Evolutionary conservation across 2,888 invertebrate species (phyloP), one percentile per base, ranked within the genome.

Genomic region (Drosophila fulvimacula): DNA sequence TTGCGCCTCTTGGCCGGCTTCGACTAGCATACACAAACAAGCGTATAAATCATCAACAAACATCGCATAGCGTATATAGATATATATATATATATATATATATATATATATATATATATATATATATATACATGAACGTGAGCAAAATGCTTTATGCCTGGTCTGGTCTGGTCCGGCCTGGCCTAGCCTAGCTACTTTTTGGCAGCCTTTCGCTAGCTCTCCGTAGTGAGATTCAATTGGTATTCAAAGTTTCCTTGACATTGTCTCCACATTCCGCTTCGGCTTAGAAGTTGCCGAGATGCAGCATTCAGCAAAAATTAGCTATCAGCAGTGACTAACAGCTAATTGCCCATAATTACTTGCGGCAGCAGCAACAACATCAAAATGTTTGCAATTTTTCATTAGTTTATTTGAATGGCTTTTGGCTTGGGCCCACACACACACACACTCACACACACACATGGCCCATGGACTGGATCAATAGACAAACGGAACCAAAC

Each of bases 261-360:
- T 72, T 69, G 77, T 65, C 49, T 53, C 52, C 9, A 39, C 64
- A 82, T 88, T 72, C 83, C 81, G 60, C 15, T 38, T 15, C 11
- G 49, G 53, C 67, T 66, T 71, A 71, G 70, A 86, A 78, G 76
- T 68, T 57, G 75, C 83, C 87, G 51, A 32, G 74, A 65, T 65
- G 42, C 60, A 38, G 24, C 44, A 39, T 46, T 46, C n/a, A 21
- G 13, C 27, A 1, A 6, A 49, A 19, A 49, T 60, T 42, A 68
- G 58, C 42, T 44, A 53, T 27, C 63, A 55, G 39, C 73, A 51
- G 27, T 57, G 53, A 56, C 49, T 51, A 75, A 60, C 32, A 60
- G 41, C 73, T 88, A 88, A 83, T 83, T 87, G 84, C 67, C 79
- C 49, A 76, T 87, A 83, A 87, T 88, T 83, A 69, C 57, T 76